Base-by-base conservation (phyloP, 2,113 vertebrate species). In the Spizaetus ornatus region DNA sequence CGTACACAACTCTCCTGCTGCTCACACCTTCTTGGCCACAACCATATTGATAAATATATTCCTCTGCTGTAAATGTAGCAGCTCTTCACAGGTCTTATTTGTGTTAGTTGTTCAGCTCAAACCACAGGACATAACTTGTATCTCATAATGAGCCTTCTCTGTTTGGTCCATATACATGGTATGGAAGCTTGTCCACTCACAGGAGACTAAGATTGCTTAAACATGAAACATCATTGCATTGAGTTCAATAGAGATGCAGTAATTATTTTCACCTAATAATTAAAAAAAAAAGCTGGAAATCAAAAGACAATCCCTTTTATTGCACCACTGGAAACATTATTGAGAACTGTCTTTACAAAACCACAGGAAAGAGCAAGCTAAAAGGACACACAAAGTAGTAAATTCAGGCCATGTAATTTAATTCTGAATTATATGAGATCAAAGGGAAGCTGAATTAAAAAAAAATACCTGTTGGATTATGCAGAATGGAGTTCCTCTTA, bases 371-470 rank as follows among this genome's bases (percentile, higher is more conserved):
- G 50, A 88, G 59, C 67, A 94, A 93, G 55, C 27, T 48, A 36
- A 89, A 94, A 72, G 53, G 48, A 56, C 43, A 77, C 22, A 53
- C 10, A 17, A 31, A 65, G 53, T 72, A 18, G 76, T 42, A 62
- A 85, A 95, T 93, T 95, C 59, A 91, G 55, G 40, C 48, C 71
- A 86, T 27, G 26, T 65, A 82, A 91, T 96, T 95, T 88, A 73
- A 89, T 90, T 93, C 48, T 71, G 47, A 86, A 86, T 90, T 93
- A 93, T 38, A 94, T 84, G 31, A 91, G 63, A 95, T 91, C 86
- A 96, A 94, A 96, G 56, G 38, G 16, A 90, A 95, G 81, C 14
- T 55, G 53, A 94, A 85, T 82, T 55, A 11, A 55, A 6, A 67
- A 5, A 63, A 94, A 93, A 66, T 4, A 95, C 65, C 48, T 90